Conservation (phyloP, 2,113 vertebrate genomes). For the Mobula hypostoma region DNA sequence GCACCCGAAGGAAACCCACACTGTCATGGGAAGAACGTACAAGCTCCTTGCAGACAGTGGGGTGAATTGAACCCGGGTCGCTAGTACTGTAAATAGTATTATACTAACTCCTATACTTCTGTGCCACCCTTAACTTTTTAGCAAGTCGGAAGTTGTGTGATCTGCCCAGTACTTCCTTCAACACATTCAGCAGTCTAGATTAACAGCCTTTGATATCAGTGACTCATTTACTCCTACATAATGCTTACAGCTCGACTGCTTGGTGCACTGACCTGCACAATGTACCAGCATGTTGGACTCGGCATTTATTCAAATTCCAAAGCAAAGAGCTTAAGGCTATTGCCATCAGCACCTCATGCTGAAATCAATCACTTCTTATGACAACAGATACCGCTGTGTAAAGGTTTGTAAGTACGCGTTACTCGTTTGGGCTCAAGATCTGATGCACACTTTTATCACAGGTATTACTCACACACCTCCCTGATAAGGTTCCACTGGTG, state of each 20-base stretch:
- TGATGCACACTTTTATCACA: constrained; percentile 37
- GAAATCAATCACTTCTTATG: constrained; percentile 38
- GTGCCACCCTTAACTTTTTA: no score
- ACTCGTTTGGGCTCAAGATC: constrained; percentile 20
- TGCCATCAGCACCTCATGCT: constrained; percentile 28
- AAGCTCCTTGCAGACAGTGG: no score
- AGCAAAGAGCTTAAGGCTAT: constrained; percentile 40
- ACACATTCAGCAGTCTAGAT: constrained; percentile 17
- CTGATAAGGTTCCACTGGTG: neutral
- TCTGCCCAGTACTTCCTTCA: no score
- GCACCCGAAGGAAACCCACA: no score
- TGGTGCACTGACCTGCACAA: constrained; percentile 39
- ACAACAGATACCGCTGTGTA: constrained; percentile 26
- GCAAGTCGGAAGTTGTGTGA: no score
- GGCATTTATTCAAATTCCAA: neutral
- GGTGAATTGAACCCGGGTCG: no score
- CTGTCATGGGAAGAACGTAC: no score
- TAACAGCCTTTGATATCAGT: constrained; percentile 40
- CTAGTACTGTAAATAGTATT: no score
- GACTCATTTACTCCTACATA: constrained; percentile 46
- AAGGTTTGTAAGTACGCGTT: constrained; percentile 10
- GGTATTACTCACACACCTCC: neutral
- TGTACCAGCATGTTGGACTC: neutral
- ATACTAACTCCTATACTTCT: no score
- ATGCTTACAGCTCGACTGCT: constrained; percentile 24